Percentiles rank a stretch among this genome's conserved stretches.
phyloP scores from a whole-genome alignment of 2,888 invertebrate species.

The Pegoplata infirma region DNA sequence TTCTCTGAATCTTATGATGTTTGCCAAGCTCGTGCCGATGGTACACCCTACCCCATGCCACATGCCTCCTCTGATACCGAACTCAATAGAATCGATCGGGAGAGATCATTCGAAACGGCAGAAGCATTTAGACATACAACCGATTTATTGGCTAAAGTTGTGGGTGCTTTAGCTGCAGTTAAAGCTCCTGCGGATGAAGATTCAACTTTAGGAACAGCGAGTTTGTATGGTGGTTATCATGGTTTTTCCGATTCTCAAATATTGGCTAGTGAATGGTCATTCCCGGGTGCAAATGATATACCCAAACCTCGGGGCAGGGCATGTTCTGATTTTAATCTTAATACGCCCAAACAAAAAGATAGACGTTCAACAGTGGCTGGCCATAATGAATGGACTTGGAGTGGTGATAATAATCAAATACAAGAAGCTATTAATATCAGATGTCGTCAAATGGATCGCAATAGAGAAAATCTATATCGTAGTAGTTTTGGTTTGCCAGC shows the following conservation, averaged over 20 bases:
- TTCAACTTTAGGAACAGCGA: conserved; percentile 64
- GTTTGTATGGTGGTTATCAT: conserved; percentile 80
- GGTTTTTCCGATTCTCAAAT: conserved; percentile 87
- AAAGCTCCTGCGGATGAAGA: conserved; percentile 78
- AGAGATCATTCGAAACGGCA: conserved; percentile 83
- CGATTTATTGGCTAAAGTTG: conserved; percentile 86
- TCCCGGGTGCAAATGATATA: conserved; percentile 72
- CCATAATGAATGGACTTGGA: conserved; percentile 78
- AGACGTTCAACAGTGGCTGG: conserved; percentile 65
- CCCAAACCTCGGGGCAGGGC: conserved; percentile 80
- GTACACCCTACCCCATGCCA: conserved; percentile 63
- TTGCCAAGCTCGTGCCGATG: conserved; percentile 63
- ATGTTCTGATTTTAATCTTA: conserved; percentile 81
- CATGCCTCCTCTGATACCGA: conserved; percentile 89
- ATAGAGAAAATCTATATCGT: conserved; percentile 68
- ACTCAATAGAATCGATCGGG: conserved; percentile 87
- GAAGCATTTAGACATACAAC: conserved; percentile 86
- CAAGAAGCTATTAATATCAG: conserved; percentile 76
- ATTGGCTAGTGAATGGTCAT: conserved; percentile 84
- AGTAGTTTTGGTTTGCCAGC: conserved; percentile 56
- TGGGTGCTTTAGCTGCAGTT: conserved; percentile 85
- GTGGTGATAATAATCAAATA: conserved; percentile 77
- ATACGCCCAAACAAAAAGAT: conserved; percentile 66
- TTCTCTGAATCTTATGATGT: conserved; percentile 83
- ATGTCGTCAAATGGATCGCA: conserved; percentile 68